phyloP scores from a whole-genome alignment of 2,113 vertebrate species.

The Micromys minutus region DNA sequence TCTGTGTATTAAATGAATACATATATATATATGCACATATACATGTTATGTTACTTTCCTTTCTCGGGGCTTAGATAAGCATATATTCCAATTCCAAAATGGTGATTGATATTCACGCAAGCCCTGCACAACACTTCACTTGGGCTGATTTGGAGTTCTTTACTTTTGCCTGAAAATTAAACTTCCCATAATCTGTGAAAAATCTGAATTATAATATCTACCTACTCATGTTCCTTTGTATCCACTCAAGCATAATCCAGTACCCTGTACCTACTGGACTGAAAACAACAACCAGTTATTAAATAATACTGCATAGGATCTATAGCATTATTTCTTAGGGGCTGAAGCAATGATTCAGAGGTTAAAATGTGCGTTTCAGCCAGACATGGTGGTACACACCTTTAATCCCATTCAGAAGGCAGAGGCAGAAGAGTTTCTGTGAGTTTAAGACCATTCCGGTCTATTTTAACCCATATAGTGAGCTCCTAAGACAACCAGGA shows the following conservation, averaged over 20 bases:
- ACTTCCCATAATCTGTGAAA: neutral
- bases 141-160: constrained; percentile 4
- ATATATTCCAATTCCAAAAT: constrained; percentile 13
- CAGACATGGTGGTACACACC: neutral
- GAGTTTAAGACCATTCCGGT: neutral
- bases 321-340: constrained; percentile 8
- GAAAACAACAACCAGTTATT: neutral
- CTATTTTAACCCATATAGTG: neutral
- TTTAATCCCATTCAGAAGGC: neutral
- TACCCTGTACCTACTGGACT: neutral
- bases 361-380: neutral
- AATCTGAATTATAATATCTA: neutral
- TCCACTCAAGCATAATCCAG: neutral
- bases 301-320: neutral
- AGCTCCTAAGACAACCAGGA: neutral
- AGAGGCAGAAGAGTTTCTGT: neutral
- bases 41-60: too few species aligned
- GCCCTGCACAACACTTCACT: neutral
- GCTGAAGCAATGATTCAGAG: neutral
- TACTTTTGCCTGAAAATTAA: constrained; percentile 21
- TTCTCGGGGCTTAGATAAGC: neutral
- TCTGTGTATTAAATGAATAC: constrained; percentile 50
- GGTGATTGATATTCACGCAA: neutral
- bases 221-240: neutral
- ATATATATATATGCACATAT: too few species aligned